Evolutionary conservation across 92 coral and sea anemone species (phyloP), one percentile per base, ranked within the genome.

Genomic region (Metridium senile): DNA sequence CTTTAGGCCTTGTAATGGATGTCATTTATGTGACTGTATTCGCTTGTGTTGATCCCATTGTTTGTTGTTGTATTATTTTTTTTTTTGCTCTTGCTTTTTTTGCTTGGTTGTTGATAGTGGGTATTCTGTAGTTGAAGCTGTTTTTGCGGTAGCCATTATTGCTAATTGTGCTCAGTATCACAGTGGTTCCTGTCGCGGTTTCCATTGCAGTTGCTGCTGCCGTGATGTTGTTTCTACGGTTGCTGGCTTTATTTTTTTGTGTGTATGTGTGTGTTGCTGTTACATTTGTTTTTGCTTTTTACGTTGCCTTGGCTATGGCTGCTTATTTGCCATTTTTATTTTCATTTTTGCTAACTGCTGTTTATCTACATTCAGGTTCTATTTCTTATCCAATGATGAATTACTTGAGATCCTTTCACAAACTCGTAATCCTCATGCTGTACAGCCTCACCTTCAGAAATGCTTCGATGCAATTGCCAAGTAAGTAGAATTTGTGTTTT

Each of bases 371-470:
- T n/a, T n/a, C 46, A 95, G 99, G 76, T 95, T 95, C 73, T 95
- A 95, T 57, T 95, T 95, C 83, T 74, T 95, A 68, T 95, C 99
- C 49, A 95, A 95, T 77, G 99, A 95, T 56, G 99, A 95, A 51
- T 75, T 95, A 28, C 78, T 95, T 84, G 99, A 95, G 74, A 95
- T 95, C 53, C 84, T 95, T 47, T 95, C 99, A 18, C 99, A 95
- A 80, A 95, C 99, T 28, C 95, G 99, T 39, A 95, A 95, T 51
- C 99, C 99, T 18, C 99, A 95, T 28, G 99, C 99, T 1, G 99
- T 95, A 22, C 99, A 95, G 21, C 99, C 99, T 17, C 99, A 95
- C 67, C 84, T 95, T n/a, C 99, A 95, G 87, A 95, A 95, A 72
- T 95, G 99, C 75, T 95, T 95, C 75, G 99, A 95, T 71, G 99